Conservation (phyloP, 2,888 invertebrate genomes). For the Drosophila kuntzei region DNA sequence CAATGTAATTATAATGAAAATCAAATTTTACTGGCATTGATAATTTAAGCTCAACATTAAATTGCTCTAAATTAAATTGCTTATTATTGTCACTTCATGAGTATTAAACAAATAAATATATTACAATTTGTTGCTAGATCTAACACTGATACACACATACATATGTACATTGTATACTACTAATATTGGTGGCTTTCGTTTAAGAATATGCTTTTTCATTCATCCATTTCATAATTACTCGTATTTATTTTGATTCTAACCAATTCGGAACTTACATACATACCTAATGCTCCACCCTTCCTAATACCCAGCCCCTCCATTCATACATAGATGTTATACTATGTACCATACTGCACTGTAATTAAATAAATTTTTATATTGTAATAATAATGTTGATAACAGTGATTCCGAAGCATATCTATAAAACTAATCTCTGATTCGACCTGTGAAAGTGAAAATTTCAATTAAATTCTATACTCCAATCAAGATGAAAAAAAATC, state of each 20-base stretch:
- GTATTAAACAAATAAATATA: too few species aligned
- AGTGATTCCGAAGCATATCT: neutral
- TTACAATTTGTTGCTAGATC: too few species aligned
- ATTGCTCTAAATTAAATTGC: too few species aligned
- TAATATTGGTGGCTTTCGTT: neutral
- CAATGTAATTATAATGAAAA: too few species aligned
- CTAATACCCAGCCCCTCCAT: neutral
- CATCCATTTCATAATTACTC: constrained; percentile 3
- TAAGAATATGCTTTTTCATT: neutral
- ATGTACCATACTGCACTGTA: constrained; percentile 6
- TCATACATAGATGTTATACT: neutral
- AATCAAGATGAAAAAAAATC: neutral
- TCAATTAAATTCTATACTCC: neutral
- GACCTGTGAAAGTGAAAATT: neutral
- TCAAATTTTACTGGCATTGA: too few species aligned
- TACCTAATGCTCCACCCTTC: constrained; percentile 5
- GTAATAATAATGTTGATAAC: constrained; percentile 10
- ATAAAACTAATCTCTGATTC: neutral
- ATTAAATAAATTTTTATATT: constrained; percentile 3
- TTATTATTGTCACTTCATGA: too few species aligned
- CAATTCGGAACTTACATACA: constrained; percentile 1
- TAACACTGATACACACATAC: constrained; percentile 2
- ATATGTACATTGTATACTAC: neutral
- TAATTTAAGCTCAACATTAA: too few species aligned
- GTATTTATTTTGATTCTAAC: constrained; percentile 7